A percentile compares a stretch with the other conserved stretches of the same genome.
These are phyloP conservation scores for Cryptotis parvus DNA, from an alignment of 2,113 vertebrate genomes.

Conservation along the genomic window DNA sequence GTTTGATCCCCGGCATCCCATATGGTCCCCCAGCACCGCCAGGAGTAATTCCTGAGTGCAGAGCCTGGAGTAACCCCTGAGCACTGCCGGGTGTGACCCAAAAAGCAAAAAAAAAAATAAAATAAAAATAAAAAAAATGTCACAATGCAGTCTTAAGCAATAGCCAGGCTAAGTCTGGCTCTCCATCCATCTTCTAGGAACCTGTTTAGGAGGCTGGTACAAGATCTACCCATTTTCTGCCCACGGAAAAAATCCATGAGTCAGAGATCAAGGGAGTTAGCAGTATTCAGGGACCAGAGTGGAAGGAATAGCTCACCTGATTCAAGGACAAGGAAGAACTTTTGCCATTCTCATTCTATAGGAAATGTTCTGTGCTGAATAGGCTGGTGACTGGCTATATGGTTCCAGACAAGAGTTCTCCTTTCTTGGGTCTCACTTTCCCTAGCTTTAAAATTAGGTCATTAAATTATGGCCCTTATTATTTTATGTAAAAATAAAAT, in stretches of 20 bases:
- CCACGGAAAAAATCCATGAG: background rate
- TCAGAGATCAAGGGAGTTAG: background rate
- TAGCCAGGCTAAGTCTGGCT: too few species aligned
- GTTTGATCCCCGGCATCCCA: too few species aligned
- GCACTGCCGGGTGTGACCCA: too few species aligned
- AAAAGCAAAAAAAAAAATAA: too few species aligned
- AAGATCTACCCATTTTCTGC: background rate
- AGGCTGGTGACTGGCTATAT: background rate
- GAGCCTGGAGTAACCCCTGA: too few species aligned
- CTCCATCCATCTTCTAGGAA: background rate
- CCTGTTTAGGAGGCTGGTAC: background rate
- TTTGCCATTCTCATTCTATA: background rate
- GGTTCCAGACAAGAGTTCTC: background rate
- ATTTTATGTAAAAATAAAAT: slow-evolving; percentile 20
- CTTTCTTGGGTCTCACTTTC: background rate
- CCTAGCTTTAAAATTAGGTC: background rate
- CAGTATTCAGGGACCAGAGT: background rate
- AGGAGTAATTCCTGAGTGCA: too few species aligned
- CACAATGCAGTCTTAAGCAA: too few species aligned
- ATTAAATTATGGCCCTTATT: background rate
- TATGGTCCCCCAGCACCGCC: too few species aligned
- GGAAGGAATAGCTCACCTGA: background rate
- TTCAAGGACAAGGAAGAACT: background rate
- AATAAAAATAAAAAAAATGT: too few species aligned
- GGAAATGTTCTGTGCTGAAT: background rate